Conservation (phyloP, 2,797 vertebrate species). For the Malurus leucopterus region DNA sequence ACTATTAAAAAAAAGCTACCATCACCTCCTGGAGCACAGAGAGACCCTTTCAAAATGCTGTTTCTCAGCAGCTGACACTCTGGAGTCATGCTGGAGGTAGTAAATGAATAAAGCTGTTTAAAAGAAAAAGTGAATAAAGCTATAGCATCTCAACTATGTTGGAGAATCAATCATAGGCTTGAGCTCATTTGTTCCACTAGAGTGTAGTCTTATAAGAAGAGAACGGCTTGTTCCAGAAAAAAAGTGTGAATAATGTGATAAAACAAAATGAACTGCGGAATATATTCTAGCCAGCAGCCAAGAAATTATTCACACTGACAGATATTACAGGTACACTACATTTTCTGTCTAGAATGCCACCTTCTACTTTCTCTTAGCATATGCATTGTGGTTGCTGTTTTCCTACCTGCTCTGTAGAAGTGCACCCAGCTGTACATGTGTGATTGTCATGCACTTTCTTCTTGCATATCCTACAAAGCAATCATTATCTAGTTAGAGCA, state of each 20-base stretch:
- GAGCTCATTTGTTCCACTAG: constrained; percentile 56
- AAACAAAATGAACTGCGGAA: constrained; percentile 60
- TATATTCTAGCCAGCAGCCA: constrained; percentile 59
- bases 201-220: constrained; percentile 32
- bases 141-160: constrained; percentile 48
- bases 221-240: constrained; percentile 60
- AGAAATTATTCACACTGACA: constrained; percentile 61
- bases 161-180: constrained; percentile 53
- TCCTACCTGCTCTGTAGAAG: background rate
- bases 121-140: constrained; percentile 25
- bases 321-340: constrained; percentile 42
- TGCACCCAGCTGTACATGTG: background rate
- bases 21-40: constrained; percentile 33
- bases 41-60: constrained; percentile 62
- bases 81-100: constrained; percentile 12
- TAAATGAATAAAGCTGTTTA: constrained; percentile 51
- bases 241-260: constrained; percentile 61
- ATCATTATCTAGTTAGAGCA: background rate
- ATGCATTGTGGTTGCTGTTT: constrained; percentile 15
- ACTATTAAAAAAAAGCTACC: constrained; percentile 9
- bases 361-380: constrained; percentile 21
- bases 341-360: constrained; percentile 44
- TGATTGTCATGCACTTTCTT: background rate
- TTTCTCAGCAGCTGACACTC: constrained; percentile 42
- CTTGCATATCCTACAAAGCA: background rate